Percentiles rank a stretch among this genome's conserved stretches.
Evolutionary conservation across 1,140 invertebrate species (phyloP).

Genomic region (Periplaneta americana): DNA sequence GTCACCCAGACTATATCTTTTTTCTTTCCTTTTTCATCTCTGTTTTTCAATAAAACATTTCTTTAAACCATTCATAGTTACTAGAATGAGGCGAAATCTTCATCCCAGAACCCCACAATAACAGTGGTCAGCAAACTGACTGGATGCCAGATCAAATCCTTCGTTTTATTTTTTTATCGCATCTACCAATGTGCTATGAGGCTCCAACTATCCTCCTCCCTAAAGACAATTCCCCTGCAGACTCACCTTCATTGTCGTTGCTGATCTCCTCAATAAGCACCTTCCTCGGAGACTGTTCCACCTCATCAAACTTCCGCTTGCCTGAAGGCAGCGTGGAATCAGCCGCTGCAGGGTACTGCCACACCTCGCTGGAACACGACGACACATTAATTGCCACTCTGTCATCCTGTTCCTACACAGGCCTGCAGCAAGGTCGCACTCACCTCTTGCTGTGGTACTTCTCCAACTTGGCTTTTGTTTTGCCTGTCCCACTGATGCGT

Average conservation of each 20-base stretch:
- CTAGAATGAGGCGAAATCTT: too few relatives aligned
- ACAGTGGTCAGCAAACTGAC: too few relatives aligned
- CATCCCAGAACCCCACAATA: too few relatives aligned
- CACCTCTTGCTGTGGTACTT: slow-evolving; percentile 81
- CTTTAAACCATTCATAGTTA: too few relatives aligned
- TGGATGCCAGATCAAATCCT: too few relatives aligned
- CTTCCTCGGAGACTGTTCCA: slow-evolving; percentile 37
- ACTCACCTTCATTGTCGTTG: slow-evolving; percentile 32
- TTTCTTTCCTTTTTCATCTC: too few relatives aligned
- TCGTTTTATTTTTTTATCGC: too few relatives aligned
- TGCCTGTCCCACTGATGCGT: slow-evolving; percentile 81
- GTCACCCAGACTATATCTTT: too few relatives aligned
- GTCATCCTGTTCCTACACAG: slow-evolving; percentile 20
- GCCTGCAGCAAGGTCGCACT: slow-evolving; percentile 19
- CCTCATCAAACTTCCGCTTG: slow-evolving; percentile 33
- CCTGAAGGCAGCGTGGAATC: slow-evolving; percentile 50
- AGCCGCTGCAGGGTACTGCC: slow-evolving; percentile 52
- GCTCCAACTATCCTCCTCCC: too few relatives aligned
- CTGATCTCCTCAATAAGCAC: slow-evolving; percentile 35
- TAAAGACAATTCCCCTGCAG: slow-evolving; percentile 17
- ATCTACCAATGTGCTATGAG: too few relatives aligned
- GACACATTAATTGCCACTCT: slow-evolving; percentile 21
- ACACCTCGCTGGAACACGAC: slow-evolving; percentile 48
- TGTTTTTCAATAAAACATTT: too few relatives aligned
- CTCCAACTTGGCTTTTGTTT: slow-evolving; percentile 80